phyloP scores from a whole-genome alignment of 2,113 vertebrate genomes.

The Pedionomus torquatus region DNA sequence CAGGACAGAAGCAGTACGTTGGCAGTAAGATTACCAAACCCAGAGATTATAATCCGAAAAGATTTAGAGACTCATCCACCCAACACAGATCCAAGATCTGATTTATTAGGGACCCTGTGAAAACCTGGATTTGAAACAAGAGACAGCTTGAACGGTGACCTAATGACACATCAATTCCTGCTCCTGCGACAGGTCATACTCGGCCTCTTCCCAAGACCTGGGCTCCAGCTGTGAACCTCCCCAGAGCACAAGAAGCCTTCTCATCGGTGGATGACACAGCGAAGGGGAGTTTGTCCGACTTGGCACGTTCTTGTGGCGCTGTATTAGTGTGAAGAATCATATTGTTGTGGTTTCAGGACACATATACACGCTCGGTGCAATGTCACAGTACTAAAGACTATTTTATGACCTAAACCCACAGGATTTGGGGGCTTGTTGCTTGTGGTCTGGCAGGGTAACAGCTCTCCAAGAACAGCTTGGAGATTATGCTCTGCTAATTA shows the following conservation, averaged over 20 bases:
- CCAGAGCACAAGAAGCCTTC: neutral
- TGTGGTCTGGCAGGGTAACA: neutral
- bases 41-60: neutral
- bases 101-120: neutral
- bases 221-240: neutral
- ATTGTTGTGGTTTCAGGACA: too few relatives aligned
- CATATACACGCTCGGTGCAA: accelerated
- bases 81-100: neutral
- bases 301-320: neutral
- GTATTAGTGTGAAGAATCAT: neutral
- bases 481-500: slow-evolving; percentile 34
- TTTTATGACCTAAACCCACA: neutral
- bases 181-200: neutral
- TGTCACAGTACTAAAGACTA: neutral
- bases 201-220: accelerated
- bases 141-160: neutral
- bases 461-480: slow-evolving; percentile 36
- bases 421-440: neutral
- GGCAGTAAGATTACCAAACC: neutral
- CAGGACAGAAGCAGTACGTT: neutral
- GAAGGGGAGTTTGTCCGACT: neutral
- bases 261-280: neutral
- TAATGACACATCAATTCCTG: neutral
- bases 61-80: neutral
- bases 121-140: neutral